Evolutionary conservation across 1,140 invertebrate genomes (phyloP).

Genomic region (Caenorhabditis tropicalis): DNA sequence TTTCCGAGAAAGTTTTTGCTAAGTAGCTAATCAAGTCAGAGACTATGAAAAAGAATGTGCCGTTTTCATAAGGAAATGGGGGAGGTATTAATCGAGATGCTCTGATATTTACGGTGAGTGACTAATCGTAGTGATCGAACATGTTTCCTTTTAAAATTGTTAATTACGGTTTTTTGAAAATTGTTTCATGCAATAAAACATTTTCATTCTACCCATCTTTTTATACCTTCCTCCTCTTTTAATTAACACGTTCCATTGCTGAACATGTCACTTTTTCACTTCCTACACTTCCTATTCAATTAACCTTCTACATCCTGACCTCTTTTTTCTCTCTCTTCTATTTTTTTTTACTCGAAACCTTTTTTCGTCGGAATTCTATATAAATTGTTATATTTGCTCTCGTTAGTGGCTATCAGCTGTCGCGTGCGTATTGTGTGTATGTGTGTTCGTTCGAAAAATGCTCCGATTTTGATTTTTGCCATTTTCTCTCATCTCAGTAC

Average conservation of each 20-base stretch:
- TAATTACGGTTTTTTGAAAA: too few species aligned
- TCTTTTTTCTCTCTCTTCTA: neutral
- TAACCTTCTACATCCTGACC: neutral
- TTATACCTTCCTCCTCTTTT: neutral
- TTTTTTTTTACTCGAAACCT: neutral
- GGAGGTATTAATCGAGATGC: neutral
- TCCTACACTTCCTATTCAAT: conserved; percentile 26
- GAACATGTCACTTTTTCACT: conserved; percentile 22
- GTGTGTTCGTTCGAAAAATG: conserved; percentile 40
- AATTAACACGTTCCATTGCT: conserved; percentile 33
- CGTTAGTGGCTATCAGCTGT: conserved; percentile 41
- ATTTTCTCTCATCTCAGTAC: neutral
- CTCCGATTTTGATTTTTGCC: conserved; percentile 42
- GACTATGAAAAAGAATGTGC: neutral
- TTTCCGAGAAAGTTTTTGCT: conserved; percentile 5
- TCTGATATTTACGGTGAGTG: neutral
- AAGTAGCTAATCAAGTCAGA: neutral
- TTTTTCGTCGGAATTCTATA: neutral
- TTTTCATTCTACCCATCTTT: neutral
- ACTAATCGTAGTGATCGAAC: neutral
- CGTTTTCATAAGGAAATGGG: neutral
- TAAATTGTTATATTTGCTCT: conserved; percentile 37
- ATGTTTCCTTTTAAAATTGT: neutral
- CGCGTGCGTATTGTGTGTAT: conserved; percentile 43
- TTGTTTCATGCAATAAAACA: too few species aligned